A percentile compares a stretch with the other conserved stretches of the same genome.
Evolutionary conservation across 2,797 vertebrate species (phyloP).

Genomic region (Cheirogaleus major): DNA sequence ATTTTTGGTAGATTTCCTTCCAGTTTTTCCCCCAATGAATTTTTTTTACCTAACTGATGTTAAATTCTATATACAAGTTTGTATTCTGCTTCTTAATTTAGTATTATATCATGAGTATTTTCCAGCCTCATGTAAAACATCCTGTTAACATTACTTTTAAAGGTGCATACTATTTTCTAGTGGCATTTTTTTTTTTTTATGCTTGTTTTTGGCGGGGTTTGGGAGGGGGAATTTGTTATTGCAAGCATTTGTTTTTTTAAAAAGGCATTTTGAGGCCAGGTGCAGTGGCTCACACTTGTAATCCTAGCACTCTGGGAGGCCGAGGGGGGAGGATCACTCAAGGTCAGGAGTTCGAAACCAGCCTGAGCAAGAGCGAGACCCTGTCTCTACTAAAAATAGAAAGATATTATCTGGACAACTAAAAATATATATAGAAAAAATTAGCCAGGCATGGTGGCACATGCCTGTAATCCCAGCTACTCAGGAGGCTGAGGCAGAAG

Average conservation of each 20-base stretch:
- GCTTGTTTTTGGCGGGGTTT: not conserved
- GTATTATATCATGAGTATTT: not conserved
- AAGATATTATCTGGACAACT: too few relatives aligned
- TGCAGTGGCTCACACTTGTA: too few relatives aligned
- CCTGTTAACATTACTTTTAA: not conserved
- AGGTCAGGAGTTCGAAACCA: too few relatives aligned
- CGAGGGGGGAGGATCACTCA: too few relatives aligned
- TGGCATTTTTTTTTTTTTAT: not conserved
- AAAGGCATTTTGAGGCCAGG: not conserved
- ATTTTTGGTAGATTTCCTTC: not conserved
- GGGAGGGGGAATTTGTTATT: too few relatives aligned
- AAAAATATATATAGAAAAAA: too few relatives aligned
- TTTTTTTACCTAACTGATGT: slow-evolving; percentile 2
- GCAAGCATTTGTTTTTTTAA: not conserved
- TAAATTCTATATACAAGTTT: not conserved
- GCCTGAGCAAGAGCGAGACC: too few relatives aligned
- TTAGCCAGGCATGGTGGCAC: too few relatives aligned
- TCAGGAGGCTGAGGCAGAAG: too few relatives aligned
- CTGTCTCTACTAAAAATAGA: too few relatives aligned
- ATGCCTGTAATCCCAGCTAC: too few relatives aligned
- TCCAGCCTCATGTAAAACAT: not conserved
- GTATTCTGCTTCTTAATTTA: not conserved
- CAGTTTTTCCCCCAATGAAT: not conserved
- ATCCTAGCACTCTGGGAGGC: too few relatives aligned
- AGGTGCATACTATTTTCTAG: not conserved